These are phyloP conservation scores for Meloe dianella DNA, from an alignment of 2,888 invertebrate genomes.

Conservation along the genomic window DNA sequence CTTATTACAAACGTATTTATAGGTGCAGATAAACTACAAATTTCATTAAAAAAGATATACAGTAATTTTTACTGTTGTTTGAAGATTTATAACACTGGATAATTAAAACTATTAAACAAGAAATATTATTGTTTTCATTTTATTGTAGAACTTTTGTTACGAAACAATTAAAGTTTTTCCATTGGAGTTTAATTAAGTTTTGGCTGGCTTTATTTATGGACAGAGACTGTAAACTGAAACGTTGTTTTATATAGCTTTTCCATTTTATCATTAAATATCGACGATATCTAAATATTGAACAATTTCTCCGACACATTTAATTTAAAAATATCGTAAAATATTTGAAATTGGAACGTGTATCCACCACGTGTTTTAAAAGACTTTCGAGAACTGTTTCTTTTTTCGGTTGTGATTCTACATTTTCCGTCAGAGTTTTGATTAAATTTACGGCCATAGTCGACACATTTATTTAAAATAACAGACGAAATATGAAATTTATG, in stretches of 20 bases:
- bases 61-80: constrained; percentile 27
- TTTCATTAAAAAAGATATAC: neutral
- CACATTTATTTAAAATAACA: constrained; percentile 27
- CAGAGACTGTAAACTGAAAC: constrained; percentile 15
- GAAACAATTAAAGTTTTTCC: constrained; percentile 25
- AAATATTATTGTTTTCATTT: constrained; percentile 29
- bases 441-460: constrained; percentile 25
- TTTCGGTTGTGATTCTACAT: neutral
- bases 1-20: neutral
- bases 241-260: constrained; percentile 17
- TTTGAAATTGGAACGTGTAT: neutral
- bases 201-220: constrained; percentile 20
- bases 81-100: constrained; percentile 27
- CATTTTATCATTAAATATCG: constrained; percentile 4
- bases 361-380: neutral
- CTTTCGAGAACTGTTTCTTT: neutral
- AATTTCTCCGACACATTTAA: neutral
- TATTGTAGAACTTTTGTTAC: constrained; percentile 19
- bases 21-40: neutral
- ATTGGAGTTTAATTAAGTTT: constrained; percentile 29
- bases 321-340: constrained; percentile 12
- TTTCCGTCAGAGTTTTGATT: neutral
- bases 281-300: constrained; percentile 12
- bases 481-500: constrained; percentile 28
- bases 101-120: constrained; percentile 29